These are phyloP conservation scores for Drosophila santomea DNA, from an alignment of 1,140 invertebrate genomes.

Conservation along the genomic window DNA sequence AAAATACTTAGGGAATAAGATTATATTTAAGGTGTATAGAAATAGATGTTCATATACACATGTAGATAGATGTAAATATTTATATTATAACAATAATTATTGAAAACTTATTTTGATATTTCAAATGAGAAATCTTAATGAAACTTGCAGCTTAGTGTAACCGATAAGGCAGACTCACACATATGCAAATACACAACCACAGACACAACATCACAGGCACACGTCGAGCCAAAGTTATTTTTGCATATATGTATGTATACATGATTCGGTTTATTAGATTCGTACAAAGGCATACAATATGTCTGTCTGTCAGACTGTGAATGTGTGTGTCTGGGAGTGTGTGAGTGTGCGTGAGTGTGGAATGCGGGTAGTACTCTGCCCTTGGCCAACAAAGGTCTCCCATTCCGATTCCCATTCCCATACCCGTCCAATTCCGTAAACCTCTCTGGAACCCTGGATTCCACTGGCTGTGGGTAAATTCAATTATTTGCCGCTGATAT, in stretches of 20 bases:
- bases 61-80: too few species aligned
- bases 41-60: too few species aligned
- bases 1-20: too few species aligned
- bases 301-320: slow-evolving; percentile 22
- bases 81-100: too few species aligned
- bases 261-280: slow-evolving; percentile 80
- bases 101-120: too few species aligned
- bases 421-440: not conserved
- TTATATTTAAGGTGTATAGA: too few species aligned
- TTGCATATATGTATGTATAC: slow-evolving; percentile 73
- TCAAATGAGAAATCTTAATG: too few species aligned
- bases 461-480: slow-evolving; percentile 70
- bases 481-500: slow-evolving; percentile 81
- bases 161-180: slow-evolving; percentile 37
- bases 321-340: not conserved
- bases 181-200: slow-evolving; percentile 46
- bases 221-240: slow-evolving; percentile 68
- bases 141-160: slow-evolving; percentile 38
- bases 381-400: slow-evolving; percentile 33
- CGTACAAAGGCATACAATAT: slow-evolving; percentile 76
- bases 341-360: slow-evolving; percentile 13
- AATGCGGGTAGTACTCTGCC: slow-evolving; percentile 49
- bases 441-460: slow-evolving; percentile 6
- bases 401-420: not conserved
- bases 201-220: slow-evolving; percentile 16